These are phyloP conservation scores for Himalopsyche phryganea DNA, from an alignment of 1,140 invertebrate species.

Conservation along the genomic window DNA sequence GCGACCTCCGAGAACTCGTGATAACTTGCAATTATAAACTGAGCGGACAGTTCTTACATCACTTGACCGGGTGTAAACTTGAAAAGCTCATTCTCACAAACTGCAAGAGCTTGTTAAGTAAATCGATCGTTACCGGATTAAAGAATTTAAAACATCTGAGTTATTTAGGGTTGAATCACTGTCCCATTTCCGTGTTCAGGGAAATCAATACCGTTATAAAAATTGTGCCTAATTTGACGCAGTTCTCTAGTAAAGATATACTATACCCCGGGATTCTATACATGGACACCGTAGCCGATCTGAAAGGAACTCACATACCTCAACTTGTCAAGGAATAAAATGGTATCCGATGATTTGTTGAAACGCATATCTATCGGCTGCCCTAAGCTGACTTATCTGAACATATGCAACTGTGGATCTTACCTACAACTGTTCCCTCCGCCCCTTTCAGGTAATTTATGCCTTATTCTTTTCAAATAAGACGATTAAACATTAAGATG, in stretches of 20 bases:
- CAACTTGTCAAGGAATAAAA: constrained; percentile 12
- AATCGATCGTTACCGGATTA: constrained; percentile 39
- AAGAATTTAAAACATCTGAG: constrained; percentile 40
- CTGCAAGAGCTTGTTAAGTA: constrained; percentile 44
- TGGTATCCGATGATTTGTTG: constrained; percentile 14
- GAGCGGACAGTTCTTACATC: constrained; percentile 43
- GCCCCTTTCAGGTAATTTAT: too few relatives aligned
- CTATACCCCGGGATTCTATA: constrained; percentile 2
- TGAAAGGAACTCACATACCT: constrained; percentile 19
- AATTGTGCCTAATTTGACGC: constrained; percentile 40
- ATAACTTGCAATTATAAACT: constrained; percentile 44
- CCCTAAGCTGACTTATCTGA: constrained; percentile 11
- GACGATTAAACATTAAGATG: too few relatives aligned
- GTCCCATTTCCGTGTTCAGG: constrained; percentile 40
- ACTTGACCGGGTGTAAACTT: constrained; percentile 34
- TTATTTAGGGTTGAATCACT: constrained; percentile 42
- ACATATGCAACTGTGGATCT: constrained; percentile 1
- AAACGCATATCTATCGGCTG: constrained; percentile 17
- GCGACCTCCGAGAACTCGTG: constrained; percentile 39
- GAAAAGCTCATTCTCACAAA: constrained; percentile 44
- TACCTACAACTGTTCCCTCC: too few relatives aligned
- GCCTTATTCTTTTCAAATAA: too few relatives aligned
- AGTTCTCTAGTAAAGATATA: constrained; percentile 47
- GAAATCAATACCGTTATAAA: constrained; percentile 41
- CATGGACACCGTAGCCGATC: constrained; percentile 13